Percentiles rank a stretch among this genome's conserved stretches.
phyloP scores from a whole-genome alignment of 2,113 vertebrate genomes.

The Neotoma lepida region DNA sequence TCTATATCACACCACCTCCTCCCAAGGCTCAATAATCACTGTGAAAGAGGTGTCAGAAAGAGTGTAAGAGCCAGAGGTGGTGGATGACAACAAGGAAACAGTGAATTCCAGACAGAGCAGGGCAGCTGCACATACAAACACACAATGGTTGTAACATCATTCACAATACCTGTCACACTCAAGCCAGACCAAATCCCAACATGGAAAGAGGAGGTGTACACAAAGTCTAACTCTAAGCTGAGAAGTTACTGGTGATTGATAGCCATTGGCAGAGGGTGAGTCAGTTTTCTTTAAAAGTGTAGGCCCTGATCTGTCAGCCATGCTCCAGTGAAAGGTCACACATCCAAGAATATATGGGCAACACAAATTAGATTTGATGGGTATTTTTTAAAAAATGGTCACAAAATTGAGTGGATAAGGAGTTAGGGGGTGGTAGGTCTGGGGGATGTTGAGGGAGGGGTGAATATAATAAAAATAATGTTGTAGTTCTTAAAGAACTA shows the following conservation, averaged over 20 bases:
- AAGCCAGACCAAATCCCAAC: not conserved
- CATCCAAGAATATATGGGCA: not conserved
- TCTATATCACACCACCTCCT: not conserved
- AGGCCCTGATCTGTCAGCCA: not conserved
- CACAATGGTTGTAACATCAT: not conserved
- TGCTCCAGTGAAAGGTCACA: not conserved
- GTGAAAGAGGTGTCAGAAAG: not conserved
- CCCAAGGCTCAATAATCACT: no score
- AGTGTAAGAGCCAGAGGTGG: not conserved
- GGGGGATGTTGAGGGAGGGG: not conserved
- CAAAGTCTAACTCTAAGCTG: not conserved
- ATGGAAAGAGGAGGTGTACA: not conserved
- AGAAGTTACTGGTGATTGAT: not conserved
- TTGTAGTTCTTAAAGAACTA: not conserved
- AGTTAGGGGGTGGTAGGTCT: not conserved
- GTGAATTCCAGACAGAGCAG: not conserved
- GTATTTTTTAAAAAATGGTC: not conserved
- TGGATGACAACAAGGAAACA: not conserved
- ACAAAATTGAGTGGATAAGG: not conserved
- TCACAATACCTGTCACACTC: not conserved
- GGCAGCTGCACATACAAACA: not conserved
- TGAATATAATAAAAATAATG: not conserved
- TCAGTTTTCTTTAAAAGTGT: not conserved
- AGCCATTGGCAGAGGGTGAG: not conserved
- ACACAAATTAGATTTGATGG: not conserved